phyloP scores from a whole-genome alignment of 2,113 vertebrate genomes.

The Hypocryptadius cinnamomeus region DNA sequence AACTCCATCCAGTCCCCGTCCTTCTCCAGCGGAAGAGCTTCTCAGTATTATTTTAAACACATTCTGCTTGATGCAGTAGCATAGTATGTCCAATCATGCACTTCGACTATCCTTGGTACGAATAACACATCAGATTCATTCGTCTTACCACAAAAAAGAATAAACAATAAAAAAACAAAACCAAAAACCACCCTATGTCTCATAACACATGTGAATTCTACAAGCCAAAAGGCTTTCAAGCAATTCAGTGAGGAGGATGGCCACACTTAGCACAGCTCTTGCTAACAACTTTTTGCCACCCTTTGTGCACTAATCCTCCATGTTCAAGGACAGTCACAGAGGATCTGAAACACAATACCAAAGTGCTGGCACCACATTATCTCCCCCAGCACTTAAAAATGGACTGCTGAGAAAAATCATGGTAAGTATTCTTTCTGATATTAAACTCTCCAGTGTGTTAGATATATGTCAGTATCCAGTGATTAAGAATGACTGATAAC shows the following conservation, averaged over 20 bases:
- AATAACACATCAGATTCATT: neutral
- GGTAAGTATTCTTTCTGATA: slow-evolving; percentile 1
- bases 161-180: neutral
- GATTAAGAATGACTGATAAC: slow-evolving; percentile 45
- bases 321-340: neutral
- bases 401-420: slow-evolving; percentile 9
- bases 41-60: neutral
- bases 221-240: neutral
- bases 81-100: neutral
- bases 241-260: neutral
- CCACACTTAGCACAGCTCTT: neutral
- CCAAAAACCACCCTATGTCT: no score
- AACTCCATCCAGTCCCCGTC: neutral
- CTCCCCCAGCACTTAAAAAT: slow-evolving; percentile 4
- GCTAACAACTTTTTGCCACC: neutral
- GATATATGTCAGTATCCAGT: slow-evolving; percentile 11
- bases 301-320: neutral
- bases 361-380: neutral
- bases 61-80: neutral
- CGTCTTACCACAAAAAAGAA: neutral
- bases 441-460: slow-evolving; percentile 11
- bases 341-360: neutral
- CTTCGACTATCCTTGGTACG: neutral
- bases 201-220: neutral
- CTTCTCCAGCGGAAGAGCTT: neutral